Evolutionary conservation across 1,140 invertebrate genomes (phyloP), one percentile per base, ranked within the genome.

Genomic region (Globodera rostochiensis): DNA sequence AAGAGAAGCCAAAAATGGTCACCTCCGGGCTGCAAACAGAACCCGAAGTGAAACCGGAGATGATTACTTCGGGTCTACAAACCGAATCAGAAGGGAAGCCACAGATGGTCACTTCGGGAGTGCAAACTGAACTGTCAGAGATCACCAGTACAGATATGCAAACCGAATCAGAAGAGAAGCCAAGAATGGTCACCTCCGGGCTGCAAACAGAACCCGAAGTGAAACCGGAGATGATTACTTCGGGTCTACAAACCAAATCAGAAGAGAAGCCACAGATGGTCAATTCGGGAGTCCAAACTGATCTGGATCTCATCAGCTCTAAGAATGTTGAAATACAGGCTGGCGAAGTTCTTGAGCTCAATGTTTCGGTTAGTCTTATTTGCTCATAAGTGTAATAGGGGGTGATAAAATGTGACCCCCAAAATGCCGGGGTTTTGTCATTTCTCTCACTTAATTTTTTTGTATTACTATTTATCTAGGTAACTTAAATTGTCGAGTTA

Each of bases 291-390:
- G 21, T 78, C 13, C 76, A 77, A 69, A 77, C 76, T 36, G 76
- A 69, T 64, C 46, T n/a, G 46, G 8, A 36, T 66, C 21, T 69
- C 25, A 49, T 78, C 76, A 4, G 15, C 69, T 25, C 25, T 47
- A 11, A 69, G 66, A 64, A 21, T 77, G 47, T 21, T 77, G 49
- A 45, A 25, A 5, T 2, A 8, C 21, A 53, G 15, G 49, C 25
- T 6, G 50, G 45, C 15, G 80, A 74, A 25, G 71, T 66, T 21
- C 19, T 74, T 36, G 73, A 80, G 49, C 66, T 66, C 21, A 80
- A 67, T 67, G 73, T 80, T 80, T 49, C 80, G 73, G 73, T 77
- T 74, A 47, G 71, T 80, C 60, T 57, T 47, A n/a, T 6, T 69
- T 47, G 36, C 36, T 36, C 36, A 36, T 36, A 36, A 36, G 36